Percentiles rank a stretch among this genome's conserved stretches.
These are phyloP conservation scores for Epizoanthus ramosus DNA, from an alignment of 92 coral and sea anemone genomes.

Conservation along the genomic window DNA sequence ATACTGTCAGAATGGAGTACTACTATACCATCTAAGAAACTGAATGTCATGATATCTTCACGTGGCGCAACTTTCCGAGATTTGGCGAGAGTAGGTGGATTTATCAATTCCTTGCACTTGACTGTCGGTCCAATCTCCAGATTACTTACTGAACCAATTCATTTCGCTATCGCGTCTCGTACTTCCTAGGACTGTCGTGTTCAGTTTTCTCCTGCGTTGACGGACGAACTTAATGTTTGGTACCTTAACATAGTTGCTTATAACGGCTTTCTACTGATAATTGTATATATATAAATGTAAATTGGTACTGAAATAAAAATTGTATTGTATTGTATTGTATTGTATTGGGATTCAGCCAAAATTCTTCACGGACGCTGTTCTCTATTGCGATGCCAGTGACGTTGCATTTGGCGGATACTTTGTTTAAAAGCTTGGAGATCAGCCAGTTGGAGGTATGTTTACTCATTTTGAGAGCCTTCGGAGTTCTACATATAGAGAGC, in stretches of 20 bases:
- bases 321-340: no score
- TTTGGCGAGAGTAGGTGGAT: not conserved
- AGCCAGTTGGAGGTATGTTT: slow-evolving; percentile 1
- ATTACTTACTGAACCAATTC: not conserved
- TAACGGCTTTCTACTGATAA: no score
- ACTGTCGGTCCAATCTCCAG: slow-evolving; percentile 14
- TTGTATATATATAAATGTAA: no score
- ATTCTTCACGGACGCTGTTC: not conserved
- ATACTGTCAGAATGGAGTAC: no score
- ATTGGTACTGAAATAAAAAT: no score
- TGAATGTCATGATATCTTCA: not conserved
- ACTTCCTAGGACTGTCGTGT: not conserved
- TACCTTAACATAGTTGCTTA: not conserved
- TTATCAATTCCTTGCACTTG: not conserved
- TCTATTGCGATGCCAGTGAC: slow-evolving; percentile 1
- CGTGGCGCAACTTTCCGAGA: not conserved
- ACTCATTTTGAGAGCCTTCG: no score
- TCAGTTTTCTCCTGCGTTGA: not conserved
- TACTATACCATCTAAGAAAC: no score
- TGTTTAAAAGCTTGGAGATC: not conserved
- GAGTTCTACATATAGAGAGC: no score
- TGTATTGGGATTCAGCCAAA: not conserved
- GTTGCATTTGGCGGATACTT: not conserved
- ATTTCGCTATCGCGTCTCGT: not conserved
- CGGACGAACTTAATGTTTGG: not conserved